Evolutionary conservation across 2,113 vertebrate species (phyloP).

Genomic region (Platanista minor): DNA sequence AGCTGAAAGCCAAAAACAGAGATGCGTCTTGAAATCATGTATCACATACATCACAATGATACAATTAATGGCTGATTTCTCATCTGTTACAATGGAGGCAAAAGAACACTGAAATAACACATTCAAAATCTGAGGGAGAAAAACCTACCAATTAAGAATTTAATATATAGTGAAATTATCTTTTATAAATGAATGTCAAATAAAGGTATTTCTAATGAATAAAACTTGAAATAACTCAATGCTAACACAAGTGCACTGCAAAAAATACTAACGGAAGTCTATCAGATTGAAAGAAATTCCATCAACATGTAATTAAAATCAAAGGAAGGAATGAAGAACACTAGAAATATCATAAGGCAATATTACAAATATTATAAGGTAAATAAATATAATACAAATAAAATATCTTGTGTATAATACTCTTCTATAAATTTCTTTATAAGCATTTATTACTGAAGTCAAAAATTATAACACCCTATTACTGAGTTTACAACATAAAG

Average conservation of each 20-base stretch:
- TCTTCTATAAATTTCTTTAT: not conserved
- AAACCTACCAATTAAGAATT: not conserved
- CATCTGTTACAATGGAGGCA: not conserved
- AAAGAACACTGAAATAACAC: not conserved
- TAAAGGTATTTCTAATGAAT: not conserved
- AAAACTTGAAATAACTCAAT: not conserved
- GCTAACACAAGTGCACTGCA: not conserved
- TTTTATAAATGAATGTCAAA: not conserved
- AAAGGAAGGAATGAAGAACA: not conserved
- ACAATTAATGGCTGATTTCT: not conserved
- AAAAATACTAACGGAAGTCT: not conserved
- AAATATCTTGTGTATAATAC: not conserved
- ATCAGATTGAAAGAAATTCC: not conserved
- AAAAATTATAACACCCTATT: not conserved
- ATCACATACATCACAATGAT: not conserved
- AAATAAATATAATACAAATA: not conserved
- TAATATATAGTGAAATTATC: not conserved
- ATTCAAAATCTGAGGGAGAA: not conserved
- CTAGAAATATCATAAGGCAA: not conserved
- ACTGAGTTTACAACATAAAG: not conserved
- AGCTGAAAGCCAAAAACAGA: not conserved
- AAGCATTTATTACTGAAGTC: not conserved
- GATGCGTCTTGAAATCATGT: not conserved
- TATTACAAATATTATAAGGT: not conserved
- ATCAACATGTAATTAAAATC: not conserved